phyloP scores from a whole-genome alignment of 2,113 vertebrate species.

The Pseudorasbora parva region DNA sequence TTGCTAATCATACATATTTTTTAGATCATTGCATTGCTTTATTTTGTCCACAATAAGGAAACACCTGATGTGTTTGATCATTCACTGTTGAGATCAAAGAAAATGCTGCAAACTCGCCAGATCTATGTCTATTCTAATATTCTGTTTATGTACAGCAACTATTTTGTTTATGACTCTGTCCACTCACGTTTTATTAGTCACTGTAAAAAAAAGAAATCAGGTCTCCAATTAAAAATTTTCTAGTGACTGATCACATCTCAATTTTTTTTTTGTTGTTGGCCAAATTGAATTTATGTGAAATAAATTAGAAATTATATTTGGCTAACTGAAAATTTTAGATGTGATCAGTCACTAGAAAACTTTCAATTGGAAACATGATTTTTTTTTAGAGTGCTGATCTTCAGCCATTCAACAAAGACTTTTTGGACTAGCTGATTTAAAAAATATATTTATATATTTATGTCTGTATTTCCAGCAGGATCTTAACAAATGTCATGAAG shows the following conservation, averaged over 20 bases:
- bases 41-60: background rate
- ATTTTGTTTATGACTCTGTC: background rate
- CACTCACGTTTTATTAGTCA: background rate
- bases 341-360: too few species aligned
- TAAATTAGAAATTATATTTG: too few species aligned
- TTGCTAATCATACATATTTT: background rate
- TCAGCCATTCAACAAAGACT: background rate
- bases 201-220: too few species aligned
- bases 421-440: background rate
- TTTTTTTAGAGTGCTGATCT: too few species aligned
- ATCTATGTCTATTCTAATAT: background rate
- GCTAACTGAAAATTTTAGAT: too few species aligned
- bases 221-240: too few species aligned
- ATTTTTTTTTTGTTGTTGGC: too few species aligned
- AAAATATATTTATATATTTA: background rate
- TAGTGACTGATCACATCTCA: too few species aligned
- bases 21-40: background rate
- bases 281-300: too few species aligned
- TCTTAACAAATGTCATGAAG: slow-evolving; percentile 66
- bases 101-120: background rate
- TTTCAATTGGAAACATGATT: too few species aligned
- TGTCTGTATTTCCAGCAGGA: slow-evolving; percentile 66
- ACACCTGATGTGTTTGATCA: slow-evolving; percentile 25
- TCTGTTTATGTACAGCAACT: slow-evolving; percentile 1
- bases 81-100: slow-evolving; percentile 34